Evolutionary conservation across 2,113 vertebrate genomes (phyloP).

Genomic region (Cochlearius cochlearius): DNA sequence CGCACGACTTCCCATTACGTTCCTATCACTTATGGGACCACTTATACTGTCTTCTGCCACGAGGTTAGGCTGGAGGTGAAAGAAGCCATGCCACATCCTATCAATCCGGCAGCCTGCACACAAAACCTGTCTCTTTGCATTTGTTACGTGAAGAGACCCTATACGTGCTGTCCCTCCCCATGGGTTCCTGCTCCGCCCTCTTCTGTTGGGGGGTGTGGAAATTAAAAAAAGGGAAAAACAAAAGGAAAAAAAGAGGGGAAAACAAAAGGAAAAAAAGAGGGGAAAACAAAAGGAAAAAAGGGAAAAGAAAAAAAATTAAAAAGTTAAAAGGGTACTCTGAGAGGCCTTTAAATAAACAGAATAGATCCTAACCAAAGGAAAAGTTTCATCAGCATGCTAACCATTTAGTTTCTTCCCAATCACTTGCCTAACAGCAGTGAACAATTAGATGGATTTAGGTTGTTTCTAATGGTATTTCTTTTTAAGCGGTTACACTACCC

Average conservation of each 20-base stretch:
- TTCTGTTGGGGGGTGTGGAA: neutral
- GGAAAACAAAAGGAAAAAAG: too few relatives aligned
- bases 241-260: too few relatives aligned
- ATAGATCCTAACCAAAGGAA: neutral
- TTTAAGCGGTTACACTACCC: neutral
- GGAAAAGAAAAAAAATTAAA: too few relatives aligned
- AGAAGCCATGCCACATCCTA: slow-evolving; percentile 26
- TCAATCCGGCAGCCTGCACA: neutral
- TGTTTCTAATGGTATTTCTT: neutral
- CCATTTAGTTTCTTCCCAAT: neutral
- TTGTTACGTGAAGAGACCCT: neutral
- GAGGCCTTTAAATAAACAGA: neutral
- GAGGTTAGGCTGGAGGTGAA: slow-evolving; percentile 13
- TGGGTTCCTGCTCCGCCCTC: neutral
- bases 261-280: too few relatives aligned
- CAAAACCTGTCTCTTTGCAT: slow-evolving; percentile 24
- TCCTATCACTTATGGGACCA: neutral
- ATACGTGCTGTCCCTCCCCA: neutral
- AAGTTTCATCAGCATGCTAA: neutral
- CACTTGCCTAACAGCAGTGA: neutral
- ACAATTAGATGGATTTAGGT: neutral
- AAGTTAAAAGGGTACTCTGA: neutral
- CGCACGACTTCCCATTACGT: neutral
- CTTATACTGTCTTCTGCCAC: neutral
- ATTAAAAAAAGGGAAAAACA: too few relatives aligned